Conservation (phyloP, 2,888 invertebrate species). For the Nemurella pictetii region DNA sequence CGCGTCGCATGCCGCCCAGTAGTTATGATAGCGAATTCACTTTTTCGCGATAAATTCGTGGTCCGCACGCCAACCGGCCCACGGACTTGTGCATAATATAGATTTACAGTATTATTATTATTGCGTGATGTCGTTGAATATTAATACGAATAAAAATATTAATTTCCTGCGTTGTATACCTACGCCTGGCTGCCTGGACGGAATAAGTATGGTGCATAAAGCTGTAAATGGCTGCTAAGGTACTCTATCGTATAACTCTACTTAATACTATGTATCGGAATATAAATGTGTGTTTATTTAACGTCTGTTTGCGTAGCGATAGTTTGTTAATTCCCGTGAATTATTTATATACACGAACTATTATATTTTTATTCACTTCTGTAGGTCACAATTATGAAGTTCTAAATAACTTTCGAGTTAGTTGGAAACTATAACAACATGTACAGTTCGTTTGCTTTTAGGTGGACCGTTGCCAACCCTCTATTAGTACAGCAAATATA, state of each 20-base stretch:
- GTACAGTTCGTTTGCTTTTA: not conserved
- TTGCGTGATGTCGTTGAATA: constrained; percentile 14
- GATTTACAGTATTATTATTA: not conserved
- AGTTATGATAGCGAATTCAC: constrained; percentile 19
- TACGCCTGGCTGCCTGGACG: not conserved
- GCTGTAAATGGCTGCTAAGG: not conserved
- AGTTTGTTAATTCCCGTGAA: not conserved
- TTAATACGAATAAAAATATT: constrained; percentile 19
- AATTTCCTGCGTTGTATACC: not conserved
- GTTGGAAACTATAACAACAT: not conserved
- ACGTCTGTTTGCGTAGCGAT: not conserved
- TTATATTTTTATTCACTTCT: not conserved
- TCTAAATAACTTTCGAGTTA: not conserved
- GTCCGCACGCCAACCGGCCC: constrained; percentile 2
- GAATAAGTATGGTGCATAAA: not conserved
- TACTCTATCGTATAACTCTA: not conserved
- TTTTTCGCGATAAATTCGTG: constrained; percentile 26
- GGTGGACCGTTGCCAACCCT: too few species aligned
- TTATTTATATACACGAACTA: not conserved
- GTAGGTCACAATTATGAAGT: not conserved
- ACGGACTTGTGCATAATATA: constrained; percentile 8
- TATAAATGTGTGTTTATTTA: not conserved
- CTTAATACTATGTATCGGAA: not conserved
- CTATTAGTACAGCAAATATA: not conserved
- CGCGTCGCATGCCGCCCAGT: constrained; percentile 5